Conservation (phyloP, 2,888 invertebrate species). For the Lomographa bimaculata region DNA sequence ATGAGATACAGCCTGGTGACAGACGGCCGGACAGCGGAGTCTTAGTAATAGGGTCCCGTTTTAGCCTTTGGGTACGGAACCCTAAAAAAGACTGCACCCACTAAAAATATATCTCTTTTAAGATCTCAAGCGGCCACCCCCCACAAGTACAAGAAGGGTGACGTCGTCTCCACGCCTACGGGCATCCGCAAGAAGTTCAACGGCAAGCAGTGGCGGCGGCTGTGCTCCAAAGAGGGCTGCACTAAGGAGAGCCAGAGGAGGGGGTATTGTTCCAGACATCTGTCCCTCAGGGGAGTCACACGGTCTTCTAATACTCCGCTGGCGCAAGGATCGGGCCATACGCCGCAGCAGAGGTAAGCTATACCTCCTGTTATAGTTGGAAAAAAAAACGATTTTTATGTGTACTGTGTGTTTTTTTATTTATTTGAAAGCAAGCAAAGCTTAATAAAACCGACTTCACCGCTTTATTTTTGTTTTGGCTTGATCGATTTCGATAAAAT, state of each 20-base stretch:
- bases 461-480: no score
- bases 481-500: no score
- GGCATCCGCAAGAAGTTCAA: conserved; percentile 99
- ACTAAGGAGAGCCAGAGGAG: conserved; percentile 97
- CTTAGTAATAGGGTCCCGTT: no score
- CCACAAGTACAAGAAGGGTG: conserved; percentile 98
- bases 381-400: no score
- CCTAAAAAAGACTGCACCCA: no score
- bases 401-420: background rate
- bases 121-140: conserved; percentile 96
- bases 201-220: conserved; percentile 99
- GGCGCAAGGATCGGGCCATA: conserved; percentile 68
- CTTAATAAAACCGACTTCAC: no score
- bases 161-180: conserved; percentile 96
- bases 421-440: no score
- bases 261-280: conserved; percentile 97
- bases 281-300: conserved; percentile 92
- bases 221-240: conserved; percentile 98
- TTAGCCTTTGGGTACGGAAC: no score
- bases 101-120: background rate
- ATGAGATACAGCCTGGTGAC: no score
- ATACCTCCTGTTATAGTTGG: no score
- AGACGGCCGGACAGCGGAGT: no score
- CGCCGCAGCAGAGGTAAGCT: conserved; percentile 73
- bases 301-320: conserved; percentile 74